A percentile compares a stretch with the other conserved stretches of the same genome.
phyloP scores from a whole-genome alignment of 2,113 vertebrate genomes.

The Labeo catla region DNA sequence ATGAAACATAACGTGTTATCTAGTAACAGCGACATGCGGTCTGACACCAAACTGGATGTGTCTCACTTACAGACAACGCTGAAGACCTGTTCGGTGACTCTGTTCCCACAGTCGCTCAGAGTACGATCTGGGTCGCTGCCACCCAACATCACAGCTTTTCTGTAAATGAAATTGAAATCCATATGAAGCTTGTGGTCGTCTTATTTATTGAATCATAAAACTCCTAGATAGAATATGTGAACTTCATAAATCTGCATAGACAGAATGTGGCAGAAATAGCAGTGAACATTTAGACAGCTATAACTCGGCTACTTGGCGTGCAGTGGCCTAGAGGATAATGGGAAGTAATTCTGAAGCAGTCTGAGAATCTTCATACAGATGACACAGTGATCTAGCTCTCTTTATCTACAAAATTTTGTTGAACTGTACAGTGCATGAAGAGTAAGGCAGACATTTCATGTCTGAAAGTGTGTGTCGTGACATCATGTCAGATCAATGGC shows the following conservation, averaged over 20 bases:
- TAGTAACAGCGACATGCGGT: background rate
- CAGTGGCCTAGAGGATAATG: constrained; percentile 18
- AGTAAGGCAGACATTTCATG: constrained; percentile 72
- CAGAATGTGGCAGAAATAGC: constrained; percentile 57
- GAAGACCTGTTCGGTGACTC: background rate
- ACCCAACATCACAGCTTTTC: constrained; percentile 51
- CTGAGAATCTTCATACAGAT: constrained; percentile 63
- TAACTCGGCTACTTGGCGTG: background rate
- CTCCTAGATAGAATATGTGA: constrained; percentile 67
- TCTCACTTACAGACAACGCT: constrained; percentile 13
- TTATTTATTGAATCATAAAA: constrained; percentile 74
- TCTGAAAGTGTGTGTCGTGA: constrained; percentile 77
- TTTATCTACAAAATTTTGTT: constrained; percentile 69
- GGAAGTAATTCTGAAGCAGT: constrained; percentile 16
- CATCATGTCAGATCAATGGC: constrained; percentile 61
- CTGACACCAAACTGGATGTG: constrained; percentile 4
- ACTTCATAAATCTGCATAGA: constrained; percentile 55
- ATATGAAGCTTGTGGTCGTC: constrained; percentile 66
- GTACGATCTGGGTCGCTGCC: background rate
- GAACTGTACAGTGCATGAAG: constrained; percentile 82
- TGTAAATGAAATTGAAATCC: constrained; percentile 64
- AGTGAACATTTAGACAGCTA: constrained; percentile 44
- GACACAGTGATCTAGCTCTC: constrained; percentile 57
- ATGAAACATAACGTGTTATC: constrained; percentile 9
- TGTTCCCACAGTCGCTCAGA: background rate